phyloP scores from a whole-genome alignment of 2,113 vertebrate species.

The Psephotus haematonotus region DNA sequence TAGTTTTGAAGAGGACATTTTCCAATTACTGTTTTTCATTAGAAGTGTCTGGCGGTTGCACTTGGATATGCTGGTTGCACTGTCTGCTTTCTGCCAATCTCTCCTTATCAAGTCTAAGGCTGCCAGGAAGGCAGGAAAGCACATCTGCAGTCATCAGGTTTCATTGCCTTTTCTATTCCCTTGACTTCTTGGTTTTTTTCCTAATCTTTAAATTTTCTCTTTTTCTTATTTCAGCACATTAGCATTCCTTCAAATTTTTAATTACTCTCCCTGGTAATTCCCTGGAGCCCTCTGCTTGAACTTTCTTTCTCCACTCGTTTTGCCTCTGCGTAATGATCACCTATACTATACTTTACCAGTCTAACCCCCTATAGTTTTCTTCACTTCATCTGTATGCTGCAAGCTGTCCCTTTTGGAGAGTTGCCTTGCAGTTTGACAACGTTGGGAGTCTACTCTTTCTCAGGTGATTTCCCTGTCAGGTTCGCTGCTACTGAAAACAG shows the following conservation, averaged over 20 bases:
- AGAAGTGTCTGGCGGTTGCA: background rate
- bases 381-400: background rate
- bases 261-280: background rate
- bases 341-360: background rate
- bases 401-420: background rate
- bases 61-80: background rate
- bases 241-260: conserved; percentile 25
- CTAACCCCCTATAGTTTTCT: background rate
- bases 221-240: conserved; percentile 8
- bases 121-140: background rate
- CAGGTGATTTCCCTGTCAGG: conserved; percentile 13
- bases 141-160: background rate
- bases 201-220: background rate
- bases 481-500: conserved; percentile 1
- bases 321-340: background rate
- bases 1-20: background rate
- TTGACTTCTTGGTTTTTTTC: background rate
- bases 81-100: conserved; percentile 2
- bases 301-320: background rate
- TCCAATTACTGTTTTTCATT: conserved; percentile 11
- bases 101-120: background rate
- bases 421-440: background rate
- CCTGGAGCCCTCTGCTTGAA: background rate
- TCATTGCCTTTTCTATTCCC: background rate
- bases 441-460: background rate